Evolutionary conservation across 2,888 invertebrate genomes (phyloP), one percentile per base, ranked within the genome.

Genomic region (Trichopria drosophilae): DNA sequence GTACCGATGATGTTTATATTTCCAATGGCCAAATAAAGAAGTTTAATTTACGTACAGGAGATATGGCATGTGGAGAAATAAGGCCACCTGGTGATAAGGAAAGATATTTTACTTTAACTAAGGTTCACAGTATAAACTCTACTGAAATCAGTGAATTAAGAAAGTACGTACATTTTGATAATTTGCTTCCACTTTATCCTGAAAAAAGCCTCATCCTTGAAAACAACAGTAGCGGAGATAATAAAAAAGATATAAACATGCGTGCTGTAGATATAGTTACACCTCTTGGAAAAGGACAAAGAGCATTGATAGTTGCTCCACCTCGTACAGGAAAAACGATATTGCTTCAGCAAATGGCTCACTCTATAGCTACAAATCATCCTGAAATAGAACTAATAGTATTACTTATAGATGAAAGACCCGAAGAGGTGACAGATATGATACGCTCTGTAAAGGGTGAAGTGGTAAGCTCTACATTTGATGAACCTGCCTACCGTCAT

Each of bases 341-440:
- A 18, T 31, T 56, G 19, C 36, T 56, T 10, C 44, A 56, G 34
- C 16, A 56, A 9, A 56, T 56, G 5, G 53, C 56, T 10, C 12
- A 50, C 13, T 10, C 40, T 31, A 56, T 56, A 16, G 42, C 46
- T 15, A 22, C 24, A 7, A 56, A 56, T 32, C 19, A 56, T 35
- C 56, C 56, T 36, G 53, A 56, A 29, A n/a, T 29, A 15, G n/a
- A 29, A 15, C 31, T 56, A 26, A 56, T 56, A 7, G 50, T 56
- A 12, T 29, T 56, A 12, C 40, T 56, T 5, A 55, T 56, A 9
- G 56, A 50, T 34, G 56, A 56, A 31, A 18, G 56, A 9, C 56
- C 56, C 6, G 56, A 56, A 51, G 56, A 56, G 32, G 56, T 56
- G 35, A 56, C 56, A 20, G 56, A 56, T 28, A 56, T 56, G 56